Conservation (phyloP, 2,797 vertebrate genomes). For the Smutsia gigantea region DNA sequence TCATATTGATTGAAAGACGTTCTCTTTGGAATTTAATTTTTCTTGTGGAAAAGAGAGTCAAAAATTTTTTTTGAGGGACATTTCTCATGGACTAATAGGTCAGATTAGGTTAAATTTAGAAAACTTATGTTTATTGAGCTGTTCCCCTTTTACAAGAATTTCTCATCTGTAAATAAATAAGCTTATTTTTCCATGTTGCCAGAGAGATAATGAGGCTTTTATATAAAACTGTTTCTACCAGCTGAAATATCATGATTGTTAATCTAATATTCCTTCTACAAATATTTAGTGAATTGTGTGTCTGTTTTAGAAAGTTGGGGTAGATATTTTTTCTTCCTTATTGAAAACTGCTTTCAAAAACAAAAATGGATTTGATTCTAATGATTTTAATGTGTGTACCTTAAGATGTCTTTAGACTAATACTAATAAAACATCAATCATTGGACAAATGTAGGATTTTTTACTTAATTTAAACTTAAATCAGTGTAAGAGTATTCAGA, state of each 20-base stretch:
- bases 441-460: background rate
- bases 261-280: slow-evolving; percentile 48
- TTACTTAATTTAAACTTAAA: background rate
- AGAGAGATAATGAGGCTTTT: slow-evolving; percentile 84
- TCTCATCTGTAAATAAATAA: slow-evolving; percentile 80
- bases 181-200: slow-evolving; percentile 69
- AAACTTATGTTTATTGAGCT: slow-evolving; percentile 82
- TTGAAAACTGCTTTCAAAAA: slow-evolving; percentile 6
- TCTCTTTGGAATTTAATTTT: slow-evolving; percentile 47
- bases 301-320: slow-evolving; percentile 59
- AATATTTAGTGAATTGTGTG: slow-evolving; percentile 54
- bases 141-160: slow-evolving; percentile 81
- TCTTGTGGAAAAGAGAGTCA: slow-evolving; percentile 51
- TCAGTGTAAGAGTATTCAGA: background rate
- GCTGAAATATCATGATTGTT: slow-evolving; percentile 81
- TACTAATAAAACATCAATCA: slow-evolving; percentile 12
- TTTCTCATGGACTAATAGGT: slow-evolving; percentile 76
- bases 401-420: slow-evolving; percentile 18
- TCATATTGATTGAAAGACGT: background rate
- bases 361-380: slow-evolving; percentile 9
- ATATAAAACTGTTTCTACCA: slow-evolving; percentile 78
- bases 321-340: slow-evolving; percentile 53
- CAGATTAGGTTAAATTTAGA: slow-evolving; percentile 79
- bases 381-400: background rate
- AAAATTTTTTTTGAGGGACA: slow-evolving; percentile 69